Conservation (phyloP, 2,113 vertebrate species). For the Xyliphius kryptos region DNA sequence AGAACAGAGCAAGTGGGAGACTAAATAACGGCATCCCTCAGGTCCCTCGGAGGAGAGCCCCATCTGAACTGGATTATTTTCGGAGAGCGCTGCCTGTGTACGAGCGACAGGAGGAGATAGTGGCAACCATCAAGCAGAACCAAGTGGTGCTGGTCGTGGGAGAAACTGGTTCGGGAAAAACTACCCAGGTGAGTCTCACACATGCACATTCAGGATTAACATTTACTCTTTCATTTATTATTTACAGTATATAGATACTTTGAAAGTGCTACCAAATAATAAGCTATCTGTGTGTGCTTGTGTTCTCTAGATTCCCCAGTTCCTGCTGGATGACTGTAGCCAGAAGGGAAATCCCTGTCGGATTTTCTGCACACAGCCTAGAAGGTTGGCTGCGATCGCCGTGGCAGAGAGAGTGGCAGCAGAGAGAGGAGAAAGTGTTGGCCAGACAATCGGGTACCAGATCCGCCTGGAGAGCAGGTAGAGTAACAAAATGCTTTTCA, state of each 20-base stretch:
- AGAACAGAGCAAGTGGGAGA: conserved; percentile 71
- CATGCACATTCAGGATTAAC: too few species aligned
- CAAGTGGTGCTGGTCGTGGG: conserved; percentile 84
- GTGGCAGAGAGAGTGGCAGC: conserved; percentile 91
- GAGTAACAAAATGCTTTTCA: too few species aligned
- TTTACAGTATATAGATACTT: too few species aligned
- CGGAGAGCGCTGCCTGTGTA: conserved; percentile 77
- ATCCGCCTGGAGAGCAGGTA: conserved; percentile 94
- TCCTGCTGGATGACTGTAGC: conserved; percentile 84
- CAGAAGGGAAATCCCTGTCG: conserved; percentile 75
- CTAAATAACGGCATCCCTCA: conserved; percentile 80
- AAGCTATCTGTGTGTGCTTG: not conserved
- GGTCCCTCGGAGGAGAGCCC: conserved; percentile 72
- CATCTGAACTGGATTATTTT: conserved; percentile 81
- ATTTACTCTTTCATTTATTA: too few species aligned
- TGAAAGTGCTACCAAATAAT: not conserved
- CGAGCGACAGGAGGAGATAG: conserved; percentile 79
- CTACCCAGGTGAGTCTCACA: conserved; percentile 79
- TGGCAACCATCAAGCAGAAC: conserved; percentile 79
- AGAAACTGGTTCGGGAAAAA: conserved; percentile 96
- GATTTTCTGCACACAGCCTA: conserved; percentile 92
- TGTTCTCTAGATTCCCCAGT: conserved; percentile 91
- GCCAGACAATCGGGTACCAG: conserved; percentile 89
- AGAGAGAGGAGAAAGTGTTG: conserved; percentile 84
- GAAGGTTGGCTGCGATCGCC: conserved; percentile 83